Base-by-base conservation (phyloP, 2,888 invertebrate genomes). In the Bombylius major region DNA sequence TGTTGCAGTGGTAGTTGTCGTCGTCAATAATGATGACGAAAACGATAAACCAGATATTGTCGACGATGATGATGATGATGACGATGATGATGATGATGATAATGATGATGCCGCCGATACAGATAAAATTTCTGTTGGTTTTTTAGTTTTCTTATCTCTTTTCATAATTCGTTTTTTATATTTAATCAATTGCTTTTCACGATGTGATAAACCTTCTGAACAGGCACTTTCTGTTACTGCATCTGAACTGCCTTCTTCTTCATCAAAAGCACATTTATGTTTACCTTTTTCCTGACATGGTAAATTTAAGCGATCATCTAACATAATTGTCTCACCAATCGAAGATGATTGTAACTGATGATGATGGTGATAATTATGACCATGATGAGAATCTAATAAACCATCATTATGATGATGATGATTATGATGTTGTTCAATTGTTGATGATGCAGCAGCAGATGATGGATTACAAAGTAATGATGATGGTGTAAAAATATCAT, bases 211-310 rank as follows among this genome's bases (percentile, higher is more conserved):
- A 13, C 42, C 44, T 7, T 51, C 47, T 5, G 51, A 44, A 11
- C 51, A 55, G 14, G 14, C 45, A 0, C 47, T 42, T 8, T 55
- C 55, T n/a, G 47, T 47, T 23, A 55, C 33, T 11, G 51, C 11
- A 44, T 55, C 55, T 0, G 55, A 55, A 14, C 51, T 55, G 11
- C 51, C 82, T 4, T 84, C 82, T 63, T 87, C 87, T 44, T 85
- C 84, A 63, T 84, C 82, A 66, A 86, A 86, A 55, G 79, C 82
- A 71, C 88, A 89, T 61, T 83, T 83, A 69, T 88, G 88, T 68
- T 87, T 87, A 0, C 87, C 88, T 57, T 80, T 86, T 62, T 84
- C 80, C 62, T 82, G 83, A 71, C 87, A 88, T 36, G 59, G 59
- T 49, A 56, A 56, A 11, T 53, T 47, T 47, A 59, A 48, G 32